Evolutionary conservation across 1,140 invertebrate genomes (phyloP).

Genomic region (Ceratosolen fusciceps): DNA sequence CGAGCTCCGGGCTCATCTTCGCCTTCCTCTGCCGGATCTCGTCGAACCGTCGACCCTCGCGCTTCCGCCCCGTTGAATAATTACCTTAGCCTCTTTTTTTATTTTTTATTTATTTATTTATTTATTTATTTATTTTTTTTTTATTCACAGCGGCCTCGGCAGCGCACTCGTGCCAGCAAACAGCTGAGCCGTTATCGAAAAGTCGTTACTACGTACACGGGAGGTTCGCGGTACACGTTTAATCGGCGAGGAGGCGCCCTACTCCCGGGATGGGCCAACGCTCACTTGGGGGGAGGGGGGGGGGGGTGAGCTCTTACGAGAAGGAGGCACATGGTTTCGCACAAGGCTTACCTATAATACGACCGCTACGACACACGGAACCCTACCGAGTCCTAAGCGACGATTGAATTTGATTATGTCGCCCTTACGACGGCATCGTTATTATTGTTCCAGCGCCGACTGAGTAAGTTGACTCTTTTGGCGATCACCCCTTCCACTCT

Average conservation of each 20-base stretch:
- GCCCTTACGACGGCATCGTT: not conserved
- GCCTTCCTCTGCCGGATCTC: not conserved
- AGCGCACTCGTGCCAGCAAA: conserved; percentile 48
- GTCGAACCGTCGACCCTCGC: not conserved
- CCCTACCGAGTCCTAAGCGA: not conserved
- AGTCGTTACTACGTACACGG: conserved; percentile 70
- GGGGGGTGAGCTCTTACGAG: not conserved
- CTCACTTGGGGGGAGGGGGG: not conserved
- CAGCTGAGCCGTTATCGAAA: conserved; percentile 72
- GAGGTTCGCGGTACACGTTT: conserved; percentile 27
- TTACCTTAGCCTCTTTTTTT: not conserved
- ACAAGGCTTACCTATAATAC: not conserved
- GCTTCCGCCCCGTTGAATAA: no score
- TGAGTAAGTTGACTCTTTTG: not conserved
- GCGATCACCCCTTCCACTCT: not conserved
- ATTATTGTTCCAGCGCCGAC: not conserved
- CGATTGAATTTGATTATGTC: not conserved
- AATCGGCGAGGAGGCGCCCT: not conserved
- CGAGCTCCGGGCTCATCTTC: no score
- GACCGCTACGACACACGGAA: not conserved
- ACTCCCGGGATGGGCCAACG: not conserved
- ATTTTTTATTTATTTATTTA: no score
- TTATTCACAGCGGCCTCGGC: conserved; percentile 20
- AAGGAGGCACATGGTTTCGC: not conserved
- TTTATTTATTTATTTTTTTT: no score